Percentiles rank a stretch among this genome's conserved stretches.
These are phyloP conservation scores for Lacerta bilineata DNA, from an alignment of 2,797 vertebrate genomes.

Conservation along the genomic window DNA sequence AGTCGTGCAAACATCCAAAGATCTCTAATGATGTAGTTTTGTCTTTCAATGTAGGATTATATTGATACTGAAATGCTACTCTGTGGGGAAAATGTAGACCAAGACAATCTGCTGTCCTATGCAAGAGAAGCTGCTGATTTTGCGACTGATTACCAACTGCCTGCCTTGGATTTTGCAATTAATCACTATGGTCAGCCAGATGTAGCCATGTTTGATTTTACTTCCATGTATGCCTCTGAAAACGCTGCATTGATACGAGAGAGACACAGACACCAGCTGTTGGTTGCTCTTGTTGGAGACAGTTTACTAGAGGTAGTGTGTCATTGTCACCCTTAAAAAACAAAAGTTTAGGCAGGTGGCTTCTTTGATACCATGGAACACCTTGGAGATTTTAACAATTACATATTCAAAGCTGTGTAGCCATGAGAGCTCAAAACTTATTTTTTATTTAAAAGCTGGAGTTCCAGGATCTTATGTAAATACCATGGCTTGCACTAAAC, in stretches of 20 bases:
- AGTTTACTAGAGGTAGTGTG: slow-evolving; percentile 92
- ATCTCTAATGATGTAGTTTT: slow-evolving; percentile 39
- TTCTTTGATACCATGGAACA: background rate
- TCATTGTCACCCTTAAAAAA: background rate
- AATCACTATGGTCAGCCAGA: slow-evolving; percentile 95
- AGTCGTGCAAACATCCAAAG: background rate
- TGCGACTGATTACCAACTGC: slow-evolving; percentile 96
- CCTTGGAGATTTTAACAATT: background rate
- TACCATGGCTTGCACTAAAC: no score
- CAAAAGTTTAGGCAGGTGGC: no score
- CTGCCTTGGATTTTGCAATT: slow-evolving; percentile 93
- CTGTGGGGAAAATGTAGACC: slow-evolving; percentile 91
- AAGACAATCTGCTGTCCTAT: slow-evolving; percentile 92
- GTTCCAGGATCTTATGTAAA: background rate
- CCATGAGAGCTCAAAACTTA: background rate
- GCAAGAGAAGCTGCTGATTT: slow-evolving; percentile 97
- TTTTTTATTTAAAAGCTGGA: background rate
- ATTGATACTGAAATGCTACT: slow-evolving; percentile 92
- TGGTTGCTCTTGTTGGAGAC: slow-evolving; percentile 95
- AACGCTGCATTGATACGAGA: slow-evolving; percentile 93
- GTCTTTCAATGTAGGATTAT: slow-evolving; percentile 86
- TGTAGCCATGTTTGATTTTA: slow-evolving; percentile 99
- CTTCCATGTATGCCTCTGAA: slow-evolving; percentile 98
- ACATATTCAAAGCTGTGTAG: background rate
- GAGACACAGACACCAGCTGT: slow-evolving; percentile 90